Evolutionary conservation across 2,888 invertebrate genomes (phyloP).

Genomic region (Scrobipalpa costella): DNA sequence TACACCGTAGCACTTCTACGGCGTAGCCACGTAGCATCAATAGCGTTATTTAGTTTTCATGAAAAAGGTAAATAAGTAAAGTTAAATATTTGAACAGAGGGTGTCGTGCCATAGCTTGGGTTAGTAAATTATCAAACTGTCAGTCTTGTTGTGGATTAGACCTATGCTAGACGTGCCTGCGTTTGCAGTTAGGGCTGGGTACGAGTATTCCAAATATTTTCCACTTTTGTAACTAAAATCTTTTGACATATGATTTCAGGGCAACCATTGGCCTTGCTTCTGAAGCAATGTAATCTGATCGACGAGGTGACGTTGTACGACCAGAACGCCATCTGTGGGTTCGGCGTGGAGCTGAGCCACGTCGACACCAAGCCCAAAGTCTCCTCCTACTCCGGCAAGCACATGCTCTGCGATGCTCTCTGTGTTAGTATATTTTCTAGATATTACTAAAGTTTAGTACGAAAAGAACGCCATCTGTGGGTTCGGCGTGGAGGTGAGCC

Average conservation of each 20-base stretch:
- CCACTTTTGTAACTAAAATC: too few relatives aligned
- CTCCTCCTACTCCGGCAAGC: slow-evolving; percentile 65
- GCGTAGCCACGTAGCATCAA: neutral
- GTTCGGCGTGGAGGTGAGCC: too few relatives aligned
- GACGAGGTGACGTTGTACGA: slow-evolving; percentile 75
- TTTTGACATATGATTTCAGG: slow-evolving; percentile 44
- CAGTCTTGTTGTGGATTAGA: too few relatives aligned
- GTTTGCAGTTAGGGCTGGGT: too few relatives aligned
- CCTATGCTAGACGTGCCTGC: too few relatives aligned
- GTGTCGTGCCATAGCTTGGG: too few relatives aligned
- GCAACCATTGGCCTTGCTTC: slow-evolving; percentile 67
- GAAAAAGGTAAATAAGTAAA: too few relatives aligned
- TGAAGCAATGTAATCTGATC: slow-evolving; percentile 71
- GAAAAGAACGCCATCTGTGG: slow-evolving; percentile 65
- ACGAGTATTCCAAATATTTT: too few relatives aligned
- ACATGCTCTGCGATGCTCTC: slow-evolving; percentile 70
- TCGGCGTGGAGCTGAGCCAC: slow-evolving; percentile 73
- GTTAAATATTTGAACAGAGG: too few relatives aligned
- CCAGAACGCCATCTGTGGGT: slow-evolving; percentile 63
- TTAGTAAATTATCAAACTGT: too few relatives aligned
- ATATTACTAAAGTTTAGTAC: slow-evolving; percentile 45
- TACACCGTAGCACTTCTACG: neutral
- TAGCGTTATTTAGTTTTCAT: too few relatives aligned
- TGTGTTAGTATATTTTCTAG: slow-evolving; percentile 44
- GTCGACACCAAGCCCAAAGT: slow-evolving; percentile 74